Conservation (phyloP, 2,797 vertebrate genomes). For the Mustela erminea region DNA sequence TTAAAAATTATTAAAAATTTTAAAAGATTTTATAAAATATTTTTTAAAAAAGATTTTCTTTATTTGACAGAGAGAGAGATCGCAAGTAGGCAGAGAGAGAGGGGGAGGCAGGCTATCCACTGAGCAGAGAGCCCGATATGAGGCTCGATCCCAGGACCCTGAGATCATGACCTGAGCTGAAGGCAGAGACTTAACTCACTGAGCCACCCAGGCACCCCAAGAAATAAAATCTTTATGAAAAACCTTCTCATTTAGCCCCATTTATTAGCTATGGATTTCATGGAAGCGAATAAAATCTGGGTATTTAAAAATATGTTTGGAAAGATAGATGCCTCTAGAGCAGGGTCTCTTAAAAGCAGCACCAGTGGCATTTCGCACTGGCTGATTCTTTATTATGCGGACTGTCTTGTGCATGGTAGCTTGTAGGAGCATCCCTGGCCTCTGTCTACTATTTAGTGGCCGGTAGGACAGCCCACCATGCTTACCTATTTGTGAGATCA, state of each 20-base stretch:
- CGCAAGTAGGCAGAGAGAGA: no score
- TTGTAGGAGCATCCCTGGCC: not conserved
- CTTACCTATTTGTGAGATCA: not conserved
- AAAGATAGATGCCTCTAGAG: not conserved
- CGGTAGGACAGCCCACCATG: not conserved
- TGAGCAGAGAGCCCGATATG: no score
- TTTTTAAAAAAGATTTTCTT: no score
- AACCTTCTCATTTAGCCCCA: not conserved
- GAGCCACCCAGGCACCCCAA: not conserved
- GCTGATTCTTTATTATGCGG: not conserved
- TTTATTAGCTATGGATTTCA: not conserved
- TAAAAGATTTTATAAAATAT: not conserved
- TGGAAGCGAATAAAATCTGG: not conserved
- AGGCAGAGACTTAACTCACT: no score
- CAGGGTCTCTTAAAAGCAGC: not conserved
- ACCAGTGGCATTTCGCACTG: not conserved
- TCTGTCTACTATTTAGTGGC: not conserved
- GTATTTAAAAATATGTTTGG: not conserved
- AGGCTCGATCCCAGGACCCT: no score
- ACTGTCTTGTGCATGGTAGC: no score
- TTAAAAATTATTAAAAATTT: no score
- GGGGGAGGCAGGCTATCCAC: no score
- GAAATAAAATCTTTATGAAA: not conserved
- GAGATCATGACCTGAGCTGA: no score
- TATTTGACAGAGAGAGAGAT: no score